These are phyloP conservation scores for Smittia aterrima DNA, from an alignment of 2,888 invertebrate species.

Conservation along the genomic window DNA sequence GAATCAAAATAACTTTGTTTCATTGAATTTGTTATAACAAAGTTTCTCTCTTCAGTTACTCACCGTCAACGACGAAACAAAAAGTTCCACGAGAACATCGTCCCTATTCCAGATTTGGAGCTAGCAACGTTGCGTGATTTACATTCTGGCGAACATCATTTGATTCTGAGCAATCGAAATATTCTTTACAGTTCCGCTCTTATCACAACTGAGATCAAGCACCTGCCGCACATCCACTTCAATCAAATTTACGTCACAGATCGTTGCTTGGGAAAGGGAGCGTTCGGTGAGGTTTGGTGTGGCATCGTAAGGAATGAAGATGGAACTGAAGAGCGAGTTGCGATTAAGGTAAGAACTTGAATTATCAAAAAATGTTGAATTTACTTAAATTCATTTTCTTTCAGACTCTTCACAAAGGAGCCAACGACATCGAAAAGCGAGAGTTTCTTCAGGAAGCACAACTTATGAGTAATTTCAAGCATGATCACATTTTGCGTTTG, in stretches of 20 bases:
- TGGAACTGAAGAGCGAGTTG: conserved; percentile 65
- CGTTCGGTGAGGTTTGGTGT: conserved; percentile 96
- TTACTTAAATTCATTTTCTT: conserved; percentile 43
- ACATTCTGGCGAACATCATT: conserved; percentile 62
- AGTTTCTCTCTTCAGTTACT: conserved; percentile 60
- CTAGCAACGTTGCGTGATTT: conserved; percentile 82
- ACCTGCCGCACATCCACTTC: conserved; percentile 80
- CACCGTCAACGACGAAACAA: conserved; percentile 53
- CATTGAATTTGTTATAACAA: conserved; percentile 13
- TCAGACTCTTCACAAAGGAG: conserved; percentile 87
- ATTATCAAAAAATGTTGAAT: background rate
- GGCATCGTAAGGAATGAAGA: conserved; percentile 69
- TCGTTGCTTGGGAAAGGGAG: conserved; percentile 85
- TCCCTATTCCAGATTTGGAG: conserved; percentile 73
- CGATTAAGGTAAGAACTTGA: conserved; percentile 70
- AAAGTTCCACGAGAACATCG: conserved; percentile 50
- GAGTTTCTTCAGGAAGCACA: conserved; percentile 97
- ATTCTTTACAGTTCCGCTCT: conserved; percentile 62
- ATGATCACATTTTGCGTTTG: conserved; percentile 89
- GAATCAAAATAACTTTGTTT: conserved; percentile 4
- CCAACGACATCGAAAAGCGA: conserved; percentile 82
- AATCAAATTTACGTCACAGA: conserved; percentile 84
- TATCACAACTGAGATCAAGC: conserved; percentile 74
- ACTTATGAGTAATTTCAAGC: conserved; percentile 95
- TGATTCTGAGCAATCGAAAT: conserved; percentile 76